Percentiles rank a stretch among this genome's conserved stretches.
Conservation (phyloP, 1,140 invertebrate species). For the Lepidotrigona ventralis region DNA sequence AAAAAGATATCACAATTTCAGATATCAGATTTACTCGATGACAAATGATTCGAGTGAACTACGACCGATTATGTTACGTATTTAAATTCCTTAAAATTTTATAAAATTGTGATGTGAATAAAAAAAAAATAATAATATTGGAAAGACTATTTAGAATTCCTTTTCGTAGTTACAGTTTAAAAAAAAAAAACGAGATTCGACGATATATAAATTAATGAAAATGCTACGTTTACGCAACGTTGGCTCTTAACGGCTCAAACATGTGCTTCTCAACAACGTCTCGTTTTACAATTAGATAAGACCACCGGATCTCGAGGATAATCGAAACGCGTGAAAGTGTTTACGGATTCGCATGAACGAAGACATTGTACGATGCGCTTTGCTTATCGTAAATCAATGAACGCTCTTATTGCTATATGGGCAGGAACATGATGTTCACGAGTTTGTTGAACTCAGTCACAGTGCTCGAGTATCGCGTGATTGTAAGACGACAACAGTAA, state of each 20-base stretch:
- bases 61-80: too few relatives aligned
- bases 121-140: too few relatives aligned
- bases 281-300: background rate
- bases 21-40: too few relatives aligned
- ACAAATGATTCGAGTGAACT: too few relatives aligned
- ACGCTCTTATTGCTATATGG: slow-evolving; percentile 34
- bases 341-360: slow-evolving; percentile 19
- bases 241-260: background rate
- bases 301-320: background rate
- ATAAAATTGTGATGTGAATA: too few relatives aligned
- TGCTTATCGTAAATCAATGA: slow-evolving; percentile 1
- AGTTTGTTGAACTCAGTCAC: background rate
- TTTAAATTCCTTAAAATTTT: too few relatives aligned
- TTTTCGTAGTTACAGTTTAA: too few relatives aligned
- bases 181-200: too few relatives aligned
- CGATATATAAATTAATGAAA: too few relatives aligned
- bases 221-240: too few relatives aligned
- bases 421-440: background rate
- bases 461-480: background rate
- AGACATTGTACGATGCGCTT: slow-evolving; percentile 28
- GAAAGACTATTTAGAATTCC: too few relatives aligned
- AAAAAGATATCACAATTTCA: too few relatives aligned
- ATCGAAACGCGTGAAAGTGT: slow-evolving; percentile 2
- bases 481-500: background rate
- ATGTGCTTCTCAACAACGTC: background rate